Base-by-base conservation (phyloP, 2,888 invertebrate genomes). In the Incurvaria masculella region DNA sequence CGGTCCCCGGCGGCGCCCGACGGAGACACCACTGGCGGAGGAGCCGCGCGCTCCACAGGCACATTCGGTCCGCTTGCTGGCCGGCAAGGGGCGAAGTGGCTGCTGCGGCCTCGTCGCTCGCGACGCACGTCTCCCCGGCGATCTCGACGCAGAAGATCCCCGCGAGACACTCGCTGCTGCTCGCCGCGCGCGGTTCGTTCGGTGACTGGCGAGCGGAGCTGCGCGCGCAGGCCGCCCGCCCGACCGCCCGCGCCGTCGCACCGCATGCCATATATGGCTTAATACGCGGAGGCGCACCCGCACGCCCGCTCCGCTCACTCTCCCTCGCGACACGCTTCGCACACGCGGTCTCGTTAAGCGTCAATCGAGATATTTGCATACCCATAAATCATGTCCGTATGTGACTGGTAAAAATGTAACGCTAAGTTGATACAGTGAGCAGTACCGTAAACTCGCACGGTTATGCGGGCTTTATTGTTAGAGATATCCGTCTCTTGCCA, bases 271-370 rank as follows among this genome's bases (percentile, higher is more conserved):
- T 42, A 42, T 21, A 42, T 21, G 42, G 42, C n/a, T n/a, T n/a
- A 42, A 21, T 21, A 42, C 21, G 21, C 42, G 42, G 42, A 42
- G 42, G 42, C 42, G 42, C 42, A 16, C 20, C 14, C 42, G 21
- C 18, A 17, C 14, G 21, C 42, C 21, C 21, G 21, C 16, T 21
- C 21, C 5, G 21, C 42, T 21, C 21, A 21, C 20, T 10, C 42
- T 21, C 21, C 5, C 16, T 21, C 42, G 42, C 42, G 42, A 42
- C 21, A 42, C 42, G 42, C 42, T 33, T 11, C 33, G 33, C 14
- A 33, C 23, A 23, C 23, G 10, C 23, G 4, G 10, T 23, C 10
- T 23, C 10, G 23, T 23, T 23, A 23, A 23, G 5, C 10, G 23
- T 23, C 23, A 23, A 23, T 23, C 4, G n/a, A n/a, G n/a, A n/a